Percentiles rank a stretch among this genome's conserved stretches.
phyloP scores from a whole-genome alignment of 2,797 vertebrate genomes.

The Sciurus carolinensis region DNA sequence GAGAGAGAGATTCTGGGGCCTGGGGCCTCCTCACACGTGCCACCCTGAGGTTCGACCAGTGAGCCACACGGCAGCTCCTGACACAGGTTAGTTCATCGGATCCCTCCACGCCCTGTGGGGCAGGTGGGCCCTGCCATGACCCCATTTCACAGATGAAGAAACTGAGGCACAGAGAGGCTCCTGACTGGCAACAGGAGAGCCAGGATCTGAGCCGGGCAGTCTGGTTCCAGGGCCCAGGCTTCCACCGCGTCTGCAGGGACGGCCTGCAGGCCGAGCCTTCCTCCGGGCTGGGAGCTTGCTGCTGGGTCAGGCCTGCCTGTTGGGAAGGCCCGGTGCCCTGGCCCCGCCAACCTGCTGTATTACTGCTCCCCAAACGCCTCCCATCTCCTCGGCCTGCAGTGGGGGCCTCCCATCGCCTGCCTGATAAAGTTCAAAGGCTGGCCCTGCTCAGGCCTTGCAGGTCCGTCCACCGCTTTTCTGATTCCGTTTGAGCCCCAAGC shows the following conservation, averaged over 20 bases:
- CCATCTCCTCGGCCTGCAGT: neutral
- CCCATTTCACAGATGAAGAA: neutral
- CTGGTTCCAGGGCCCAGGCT: neutral
- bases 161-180: neutral
- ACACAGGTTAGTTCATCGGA: neutral
- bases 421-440: neutral
- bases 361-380: too few species aligned
- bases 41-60: neutral
- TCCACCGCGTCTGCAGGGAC: too few species aligned
- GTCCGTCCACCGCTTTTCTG: neutral
- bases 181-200: neutral
- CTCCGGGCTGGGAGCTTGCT: rapidly evolving
- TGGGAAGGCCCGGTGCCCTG: neutral
- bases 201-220: neutral
- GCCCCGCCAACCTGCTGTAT: too few species aligned
- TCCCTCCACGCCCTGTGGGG: neutral
- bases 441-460: neutral
- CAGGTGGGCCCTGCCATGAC: neutral
- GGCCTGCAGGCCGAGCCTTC: neutral
- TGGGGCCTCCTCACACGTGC: too few species aligned
- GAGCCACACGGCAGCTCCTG: too few species aligned
- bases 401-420: neutral
- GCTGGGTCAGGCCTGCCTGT: neutral
- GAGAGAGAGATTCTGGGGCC: too few species aligned
- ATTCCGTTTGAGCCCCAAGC: neutral